A percentile compares a stretch with the other conserved stretches of the same genome.
These are phyloP conservation scores for Lordiphosa collinella DNA, from an alignment of 1,140 invertebrate species.

Conservation along the genomic window DNA sequence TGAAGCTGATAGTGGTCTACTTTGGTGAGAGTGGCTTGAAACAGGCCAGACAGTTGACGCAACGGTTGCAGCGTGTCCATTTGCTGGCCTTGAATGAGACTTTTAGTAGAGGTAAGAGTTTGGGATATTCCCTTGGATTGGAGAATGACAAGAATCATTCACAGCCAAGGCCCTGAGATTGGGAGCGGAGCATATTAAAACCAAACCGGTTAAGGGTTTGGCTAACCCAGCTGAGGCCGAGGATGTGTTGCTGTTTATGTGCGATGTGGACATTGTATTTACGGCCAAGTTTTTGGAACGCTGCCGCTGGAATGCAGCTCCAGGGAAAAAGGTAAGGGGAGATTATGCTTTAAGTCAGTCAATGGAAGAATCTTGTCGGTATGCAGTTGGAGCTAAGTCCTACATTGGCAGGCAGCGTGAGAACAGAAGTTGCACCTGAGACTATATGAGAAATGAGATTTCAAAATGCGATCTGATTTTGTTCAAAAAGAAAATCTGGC, in stretches of 20 bases:
- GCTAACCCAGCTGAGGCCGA: conserved; percentile 51
- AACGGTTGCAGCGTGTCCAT: conserved; percentile 74
- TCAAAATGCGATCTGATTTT: no score
- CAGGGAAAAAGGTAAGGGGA: conserved; percentile 81
- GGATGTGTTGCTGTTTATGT: conserved; percentile 88
- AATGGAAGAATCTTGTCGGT: no score
- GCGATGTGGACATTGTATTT: conserved; percentile 91
- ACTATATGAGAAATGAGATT: no score
- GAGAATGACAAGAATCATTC: not conserved
- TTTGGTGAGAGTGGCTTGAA: conserved; percentile 85
- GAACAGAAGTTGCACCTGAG: no score
- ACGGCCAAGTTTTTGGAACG: conserved; percentile 88
- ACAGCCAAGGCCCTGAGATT: conserved; percentile 85
- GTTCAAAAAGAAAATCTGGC: no score
- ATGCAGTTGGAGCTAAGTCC: no score
- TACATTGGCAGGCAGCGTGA: no score
- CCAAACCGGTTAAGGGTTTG: conserved; percentile 61
- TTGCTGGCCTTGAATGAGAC: conserved; percentile 88
- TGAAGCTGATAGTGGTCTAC: conserved; percentile 89
- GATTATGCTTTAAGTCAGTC: no score
- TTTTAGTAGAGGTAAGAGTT: conserved; percentile 84
- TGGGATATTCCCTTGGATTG: no score
- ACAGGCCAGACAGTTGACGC: conserved; percentile 84
- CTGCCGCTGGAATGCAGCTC: conserved; percentile 86
- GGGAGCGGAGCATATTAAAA: conserved; percentile 81